Evolutionary conservation across 2,797 vertebrate genomes (phyloP), one percentile per base, ranked within the genome.

Genomic region (Nannoperca obscura): DNA sequence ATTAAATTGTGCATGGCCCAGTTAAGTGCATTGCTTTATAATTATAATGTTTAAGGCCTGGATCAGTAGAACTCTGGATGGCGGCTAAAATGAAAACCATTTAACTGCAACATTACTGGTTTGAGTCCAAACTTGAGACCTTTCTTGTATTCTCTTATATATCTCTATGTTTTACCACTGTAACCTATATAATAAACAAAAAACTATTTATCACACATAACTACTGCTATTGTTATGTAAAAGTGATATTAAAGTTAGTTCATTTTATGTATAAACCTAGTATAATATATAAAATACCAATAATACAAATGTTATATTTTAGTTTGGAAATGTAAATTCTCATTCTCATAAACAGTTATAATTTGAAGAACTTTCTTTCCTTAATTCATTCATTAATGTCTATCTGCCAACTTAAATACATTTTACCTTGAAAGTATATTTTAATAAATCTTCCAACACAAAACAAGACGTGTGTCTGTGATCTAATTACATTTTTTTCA

Each of bases 41-140:
- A 73, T 54, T 55, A 58, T 46, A 61, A 44, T 67, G 67, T 74
- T 66, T 66, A 36, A 57, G 13, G 20, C 49, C 15, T 15, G 14
- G 52, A 11, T 53, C 44, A 50, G 24, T 77, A 57, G 68, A 57
- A 32, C 61, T 69, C 46, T 17, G 59, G 54, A 3, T 20, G 58
- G 14, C 0, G 1, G 22, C n/a, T 66, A 9, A 67, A 15, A 6
- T 32, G 17, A 10, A 61, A 66, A 74, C 14, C n/a, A 70, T 12
- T 9, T 52, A 62, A 65, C 17, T 64, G 17, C 2, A 44, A 20
- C n/a, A 74, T 27, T 32, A 50, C 8, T 1, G 2, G 13, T 53
- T 71, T 7, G 1, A 57, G 24, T 59, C 17, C 8, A 49, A 50
- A 50, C 7, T 38, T 69, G 12, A 9, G 58, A 74, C n/a, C 52